phyloP scores from a whole-genome alignment of 2,113 vertebrate species.

The Climacteris rufus region DNA sequence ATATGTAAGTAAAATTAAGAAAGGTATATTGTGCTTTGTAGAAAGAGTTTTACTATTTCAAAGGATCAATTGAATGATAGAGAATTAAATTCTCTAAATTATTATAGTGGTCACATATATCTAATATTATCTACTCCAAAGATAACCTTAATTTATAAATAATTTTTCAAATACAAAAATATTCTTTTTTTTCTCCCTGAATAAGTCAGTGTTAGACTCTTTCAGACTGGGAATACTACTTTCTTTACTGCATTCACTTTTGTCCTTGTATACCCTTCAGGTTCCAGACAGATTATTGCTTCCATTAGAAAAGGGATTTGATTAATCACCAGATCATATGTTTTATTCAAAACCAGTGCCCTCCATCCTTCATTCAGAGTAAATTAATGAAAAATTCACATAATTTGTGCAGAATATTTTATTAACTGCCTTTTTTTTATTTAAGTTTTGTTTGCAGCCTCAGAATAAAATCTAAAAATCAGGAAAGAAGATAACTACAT shows the following conservation, averaged over 20 bases:
- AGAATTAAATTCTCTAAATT: not conserved
- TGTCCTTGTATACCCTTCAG: constrained; percentile 62
- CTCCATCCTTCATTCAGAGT: constrained; percentile 19
- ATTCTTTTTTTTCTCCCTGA: not conserved
- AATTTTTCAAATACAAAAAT: not conserved
- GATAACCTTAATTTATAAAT: not conserved
- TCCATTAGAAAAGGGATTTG: constrained; percentile 61
- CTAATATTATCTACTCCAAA: not conserved
- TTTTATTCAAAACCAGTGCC: constrained; percentile 64
- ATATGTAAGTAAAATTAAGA: not conserved
- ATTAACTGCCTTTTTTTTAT: not conserved
- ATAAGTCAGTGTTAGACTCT: not conserved
- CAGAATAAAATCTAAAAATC: constrained; percentile 2
- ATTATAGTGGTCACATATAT: not conserved
- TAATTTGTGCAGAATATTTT: constrained; percentile 53
- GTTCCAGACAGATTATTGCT: constrained; percentile 51
- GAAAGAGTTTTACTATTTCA: not conserved
- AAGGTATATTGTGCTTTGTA: not conserved
- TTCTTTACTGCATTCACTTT: constrained; percentile 19
- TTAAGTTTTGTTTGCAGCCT: not conserved
- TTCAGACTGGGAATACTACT: constrained; percentile 26
- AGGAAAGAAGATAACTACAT: not conserved
- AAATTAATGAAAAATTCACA: constrained; percentile 65
- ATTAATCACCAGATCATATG: constrained; percentile 62
- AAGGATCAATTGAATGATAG: not conserved